Evolutionary conservation across 1,140 invertebrate species (phyloP).

Genomic region (Callitettix versicolor): DNA sequence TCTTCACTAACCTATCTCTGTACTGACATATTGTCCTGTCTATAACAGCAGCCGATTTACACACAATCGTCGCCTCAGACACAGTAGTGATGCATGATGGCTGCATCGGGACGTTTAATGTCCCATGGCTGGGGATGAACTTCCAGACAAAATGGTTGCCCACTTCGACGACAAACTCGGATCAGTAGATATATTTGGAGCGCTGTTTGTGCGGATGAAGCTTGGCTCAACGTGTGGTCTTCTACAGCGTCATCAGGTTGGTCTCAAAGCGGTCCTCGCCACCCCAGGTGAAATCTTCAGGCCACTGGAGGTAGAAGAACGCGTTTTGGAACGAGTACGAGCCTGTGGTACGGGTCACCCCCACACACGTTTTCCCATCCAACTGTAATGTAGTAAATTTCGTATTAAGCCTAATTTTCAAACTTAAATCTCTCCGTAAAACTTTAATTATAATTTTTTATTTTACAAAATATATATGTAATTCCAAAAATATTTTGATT

Average conservation of each 20-base stretch:
- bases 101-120: conserved; percentile 69
- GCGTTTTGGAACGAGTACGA: conserved; percentile 83
- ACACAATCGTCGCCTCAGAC: conserved; percentile 72
- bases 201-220: conserved; percentile 82
- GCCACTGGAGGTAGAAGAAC: conserved; percentile 84
- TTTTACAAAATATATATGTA: too few relatives aligned
- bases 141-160: conserved; percentile 94
- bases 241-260: conserved; percentile 61
- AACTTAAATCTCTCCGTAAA: too few relatives aligned
- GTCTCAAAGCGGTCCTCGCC: conserved; percentile 35
- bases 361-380: conserved; percentile 41
- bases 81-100: conserved; percentile 84
- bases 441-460: too few relatives aligned
- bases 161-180: conserved; percentile 70
- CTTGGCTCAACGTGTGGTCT: conserved; percentile 66
- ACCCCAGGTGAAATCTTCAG: conserved; percentile 46
- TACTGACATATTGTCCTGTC: conserved; percentile 58
- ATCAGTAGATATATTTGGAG: conserved; percentile 82
- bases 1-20: conserved; percentile 39
- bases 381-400: conserved; percentile 31
- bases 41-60: conserved; percentile 59
- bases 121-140: conserved; percentile 60
- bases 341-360: conserved; percentile 51
- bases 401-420: too few relatives aligned
- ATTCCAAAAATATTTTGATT: too few relatives aligned